Conservation (phyloP, 2,888 invertebrate genomes). For the Emmelina monodactyla region DNA sequence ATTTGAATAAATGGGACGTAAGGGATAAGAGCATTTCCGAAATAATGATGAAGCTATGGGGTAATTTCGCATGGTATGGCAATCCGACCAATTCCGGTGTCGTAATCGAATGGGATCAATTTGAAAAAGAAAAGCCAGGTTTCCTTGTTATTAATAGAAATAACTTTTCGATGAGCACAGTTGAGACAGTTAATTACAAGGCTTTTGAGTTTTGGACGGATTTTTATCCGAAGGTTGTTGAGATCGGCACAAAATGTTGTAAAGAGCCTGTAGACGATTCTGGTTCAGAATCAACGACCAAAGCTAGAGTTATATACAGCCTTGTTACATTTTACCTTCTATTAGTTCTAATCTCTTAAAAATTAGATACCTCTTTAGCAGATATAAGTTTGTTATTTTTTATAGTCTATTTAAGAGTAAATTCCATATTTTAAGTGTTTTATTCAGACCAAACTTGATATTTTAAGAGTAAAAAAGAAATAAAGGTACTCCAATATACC, state of each 20-base stretch:
- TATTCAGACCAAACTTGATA: no score
- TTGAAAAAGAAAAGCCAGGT: constrained; percentile 71
- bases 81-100: constrained; percentile 76
- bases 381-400: constrained; percentile 36
- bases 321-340: constrained; percentile 29
- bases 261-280: constrained; percentile 63
- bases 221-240: constrained; percentile 79
- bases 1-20: constrained; percentile 74
- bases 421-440: constrained; percentile 7
- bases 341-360: constrained; percentile 33
- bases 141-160: constrained; percentile 76
- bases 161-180: constrained; percentile 78
- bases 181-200: constrained; percentile 74
- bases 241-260: constrained; percentile 78
- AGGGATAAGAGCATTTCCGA: constrained; percentile 82
- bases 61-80: constrained; percentile 78
- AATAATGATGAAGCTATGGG: constrained; percentile 82
- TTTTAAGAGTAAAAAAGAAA: no score
- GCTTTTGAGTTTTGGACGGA: constrained; percentile 86
- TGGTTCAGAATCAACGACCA: constrained; percentile 27
- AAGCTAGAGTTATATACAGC: constrained; percentile 25
- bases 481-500: no score
- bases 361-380: constrained; percentile 15
- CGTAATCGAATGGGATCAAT: constrained; percentile 79
- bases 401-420: constrained; percentile 43